These are phyloP conservation scores for Falco concolor DNA, from an alignment of 2,797 vertebrate genomes.

Conservation along the genomic window DNA sequence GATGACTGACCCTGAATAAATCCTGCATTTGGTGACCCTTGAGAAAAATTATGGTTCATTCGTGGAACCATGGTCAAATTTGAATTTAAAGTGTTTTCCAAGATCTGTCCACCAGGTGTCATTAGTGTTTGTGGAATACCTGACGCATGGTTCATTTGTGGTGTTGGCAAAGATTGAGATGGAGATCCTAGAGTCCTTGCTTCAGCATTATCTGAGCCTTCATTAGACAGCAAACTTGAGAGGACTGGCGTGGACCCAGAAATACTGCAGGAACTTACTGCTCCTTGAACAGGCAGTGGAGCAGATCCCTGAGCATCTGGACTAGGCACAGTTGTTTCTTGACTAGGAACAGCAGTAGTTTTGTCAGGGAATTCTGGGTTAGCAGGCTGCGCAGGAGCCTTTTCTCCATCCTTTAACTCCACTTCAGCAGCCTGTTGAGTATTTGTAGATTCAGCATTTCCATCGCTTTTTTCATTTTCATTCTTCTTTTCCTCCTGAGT, in stretches of 20 bases:
- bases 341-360: conserved; percentile 20
- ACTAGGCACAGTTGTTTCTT: conserved; percentile 51
- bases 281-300: conserved; percentile 65
- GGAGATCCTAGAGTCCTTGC: conserved; percentile 78
- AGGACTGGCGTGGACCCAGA: conserved; percentile 88
- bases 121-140: conserved; percentile 72
- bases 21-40: conserved; percentile 71
- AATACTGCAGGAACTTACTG: conserved; percentile 69
- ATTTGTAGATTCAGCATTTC: conserved; percentile 48
- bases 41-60: conserved; percentile 76
- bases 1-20: conserved; percentile 74
- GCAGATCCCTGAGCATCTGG: conserved; percentile 62
- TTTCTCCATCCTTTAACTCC: conserved; percentile 71
- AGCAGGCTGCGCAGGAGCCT: conserved; percentile 56
- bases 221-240: conserved; percentile 87
- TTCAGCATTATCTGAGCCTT: conserved; percentile 81
- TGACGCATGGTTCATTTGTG: conserved; percentile 73
- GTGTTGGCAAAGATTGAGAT: conserved; percentile 73
- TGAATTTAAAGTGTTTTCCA: conserved; percentile 72
- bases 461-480: conserved; percentile 70
- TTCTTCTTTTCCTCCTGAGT: conserved; percentile 72
- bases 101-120: conserved; percentile 74
- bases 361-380: conserved; percentile 60
- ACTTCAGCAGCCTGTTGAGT: conserved; percentile 73
- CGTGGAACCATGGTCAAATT: conserved; percentile 70